Evolutionary conservation across 2,888 invertebrate species (phyloP).

Genomic region (Ptychoptera contaminata): DNA sequence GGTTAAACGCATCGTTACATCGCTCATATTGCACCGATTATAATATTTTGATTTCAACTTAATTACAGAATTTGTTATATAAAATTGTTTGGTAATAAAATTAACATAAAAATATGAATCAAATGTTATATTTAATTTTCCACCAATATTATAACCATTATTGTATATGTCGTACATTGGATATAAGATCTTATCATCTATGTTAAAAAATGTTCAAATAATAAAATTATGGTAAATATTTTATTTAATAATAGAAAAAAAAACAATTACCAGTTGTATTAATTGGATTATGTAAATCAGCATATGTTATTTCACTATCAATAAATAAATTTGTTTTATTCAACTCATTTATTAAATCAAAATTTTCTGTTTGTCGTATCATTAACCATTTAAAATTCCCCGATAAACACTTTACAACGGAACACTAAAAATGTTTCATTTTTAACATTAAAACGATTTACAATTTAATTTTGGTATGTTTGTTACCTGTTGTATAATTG

Average conservation of each 20-base stretch:
- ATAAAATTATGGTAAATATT: no score
- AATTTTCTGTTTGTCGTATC: constrained; percentile 14
- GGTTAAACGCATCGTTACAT: constrained; percentile 19
- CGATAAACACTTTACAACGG: constrained; percentile 14
- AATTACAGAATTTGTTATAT: no score
- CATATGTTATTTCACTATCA: constrained; percentile 21
- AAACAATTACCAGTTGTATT: no score
- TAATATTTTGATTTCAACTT: constrained; percentile 16
- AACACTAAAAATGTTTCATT: constrained; percentile 15
- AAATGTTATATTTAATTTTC: constrained; percentile 21
- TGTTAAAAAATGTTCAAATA: no score
- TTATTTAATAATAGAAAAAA: no score
- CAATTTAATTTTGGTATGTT: neutral
- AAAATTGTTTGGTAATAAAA: constrained; percentile 14
- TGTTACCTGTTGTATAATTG: constrained; percentile 17
- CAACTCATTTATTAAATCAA: constrained; percentile 14
- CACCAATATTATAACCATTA: constrained; percentile 23
- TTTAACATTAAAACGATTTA: neutral
- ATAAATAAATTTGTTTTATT: constrained; percentile 18
- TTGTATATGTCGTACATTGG: constrained; percentile 24
- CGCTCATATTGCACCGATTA: constrained; percentile 19
- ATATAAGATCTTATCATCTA: neutral
- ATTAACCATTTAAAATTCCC: constrained; percentile 20
- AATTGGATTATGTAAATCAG: constrained; percentile 10
- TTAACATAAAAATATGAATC: constrained; percentile 15